Base-by-base conservation (phyloP, 2,888 invertebrate species). In the Troides aeacus region DNA sequence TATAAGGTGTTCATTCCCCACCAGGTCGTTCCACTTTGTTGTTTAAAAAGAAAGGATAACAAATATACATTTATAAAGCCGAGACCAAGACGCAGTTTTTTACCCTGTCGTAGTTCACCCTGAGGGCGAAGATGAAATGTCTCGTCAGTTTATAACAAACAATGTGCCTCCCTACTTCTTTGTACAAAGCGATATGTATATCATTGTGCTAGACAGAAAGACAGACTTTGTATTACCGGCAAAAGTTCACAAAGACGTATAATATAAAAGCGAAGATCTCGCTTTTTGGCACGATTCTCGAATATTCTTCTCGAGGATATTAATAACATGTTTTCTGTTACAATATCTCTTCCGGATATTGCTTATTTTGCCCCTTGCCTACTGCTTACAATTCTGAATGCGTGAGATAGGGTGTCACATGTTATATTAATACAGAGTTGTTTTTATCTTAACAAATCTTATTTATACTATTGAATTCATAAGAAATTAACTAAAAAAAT, bases 281-380 rank as follows among this genome's bases (percentile, higher is more conserved):
- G 50, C 50, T 18, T 15, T 50, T 50, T 50, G 57, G 64, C 64
- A 64, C 64, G 10, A 24, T 39, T 58, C 23, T 39, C 17, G n/a
- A 46, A 58, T 18, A 50, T 18, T 23, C 57, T 64, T 62, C 24
- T 42, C 57, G n/a, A 42, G 23, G 42, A 62, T 62, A 36, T 64
- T 58, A 64, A 64, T 66, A 62, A 42, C 15, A 60, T 66, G 30
- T 62, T 67, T 57, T 62, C 62, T 57, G 39, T 62, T 50, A 24
- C n/a, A 36, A 56, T 56, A 57, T 62, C 57, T 50, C 7, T 39
- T 21, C 10, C 12, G 17, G 57, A 67, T n/a, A 56, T 62, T 62
- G 42, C 62, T 42, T 56, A n/a, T 62, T 46, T 30, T 57, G 21
- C 56, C 15, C 50, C 50, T 30, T 39, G 10, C 18, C 24, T 39